Conservation (phyloP, 1,140 invertebrate genomes). For the Luehdorfia chinensis region DNA sequence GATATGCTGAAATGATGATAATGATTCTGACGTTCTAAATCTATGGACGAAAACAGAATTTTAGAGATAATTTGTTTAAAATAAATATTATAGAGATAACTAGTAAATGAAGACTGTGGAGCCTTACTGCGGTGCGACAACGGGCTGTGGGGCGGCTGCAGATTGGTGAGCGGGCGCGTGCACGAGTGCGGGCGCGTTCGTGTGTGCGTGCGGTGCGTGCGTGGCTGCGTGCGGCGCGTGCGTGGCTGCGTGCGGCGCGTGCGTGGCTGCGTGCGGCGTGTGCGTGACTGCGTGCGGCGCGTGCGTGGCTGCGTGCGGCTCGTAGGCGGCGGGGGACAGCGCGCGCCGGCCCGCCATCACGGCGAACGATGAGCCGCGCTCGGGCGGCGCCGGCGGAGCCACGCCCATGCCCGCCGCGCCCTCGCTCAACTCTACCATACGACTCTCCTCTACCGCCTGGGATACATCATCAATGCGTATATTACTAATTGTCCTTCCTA, state of each 20-base stretch:
- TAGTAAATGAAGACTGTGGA: neutral
- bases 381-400: constrained; percentile 82
- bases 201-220: too few species aligned
- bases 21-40: too few species aligned
- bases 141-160: constrained; percentile 35
- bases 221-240: constrained; percentile 38
- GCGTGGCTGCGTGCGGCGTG: constrained; percentile 39
- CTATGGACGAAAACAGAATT: too few species aligned
- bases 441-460: constrained; percentile 30
- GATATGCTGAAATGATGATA: too few species aligned
- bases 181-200: constrained; percentile 9
- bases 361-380: constrained; percentile 88
- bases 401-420: constrained; percentile 27
- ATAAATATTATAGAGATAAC: neutral
- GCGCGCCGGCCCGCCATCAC: constrained; percentile 83
- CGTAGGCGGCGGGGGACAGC: constrained; percentile 31
- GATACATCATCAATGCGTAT: neutral
- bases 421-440: constrained; percentile 31
- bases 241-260: constrained; percentile 37
- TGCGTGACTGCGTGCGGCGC: constrained; percentile 26
- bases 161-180: constrained; percentile 1
- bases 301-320: constrained; percentile 17
- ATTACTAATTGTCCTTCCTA: neutral
- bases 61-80: too few species aligned
- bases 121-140: constrained; percentile 44